These are phyloP conservation scores for Procavia capensis DNA, from an alignment of 2,113 vertebrate genomes.

Conservation along the genomic window DNA sequence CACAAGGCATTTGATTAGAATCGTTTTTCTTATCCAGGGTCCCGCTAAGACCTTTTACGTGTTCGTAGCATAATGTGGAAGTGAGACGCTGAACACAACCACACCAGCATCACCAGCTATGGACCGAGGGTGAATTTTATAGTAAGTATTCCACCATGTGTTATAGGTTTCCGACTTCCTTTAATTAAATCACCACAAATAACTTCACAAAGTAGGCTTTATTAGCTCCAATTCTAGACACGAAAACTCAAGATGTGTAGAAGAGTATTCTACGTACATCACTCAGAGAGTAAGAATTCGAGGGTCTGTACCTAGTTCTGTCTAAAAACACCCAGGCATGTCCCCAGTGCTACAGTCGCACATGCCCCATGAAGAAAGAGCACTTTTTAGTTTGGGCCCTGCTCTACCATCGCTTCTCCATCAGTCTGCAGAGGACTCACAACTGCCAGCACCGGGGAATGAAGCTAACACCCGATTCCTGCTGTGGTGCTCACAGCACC, in stretches of 20 bases:
- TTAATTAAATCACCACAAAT: not conserved
- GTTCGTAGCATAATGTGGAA: not conserved
- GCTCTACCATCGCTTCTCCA: not conserved
- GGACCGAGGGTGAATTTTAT: not conserved
- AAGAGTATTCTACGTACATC: not conserved
- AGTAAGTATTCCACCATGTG: not conserved
- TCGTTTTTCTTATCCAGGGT: not conserved
- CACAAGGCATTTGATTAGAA: not conserved
- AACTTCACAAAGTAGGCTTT: not conserved
- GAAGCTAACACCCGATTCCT: not conserved
- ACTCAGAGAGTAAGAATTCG: not conserved
- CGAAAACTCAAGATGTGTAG: not conserved
- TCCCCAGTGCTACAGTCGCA: not conserved
- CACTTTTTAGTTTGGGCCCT: too few relatives aligned
- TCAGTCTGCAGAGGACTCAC: not conserved
- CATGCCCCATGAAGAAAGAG: fast-evolving
- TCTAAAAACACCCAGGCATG: not conserved
- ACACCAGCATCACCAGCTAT: not conserved
- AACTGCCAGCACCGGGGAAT: not conserved
- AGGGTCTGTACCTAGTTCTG: not conserved
- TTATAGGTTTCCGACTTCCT: not conserved
- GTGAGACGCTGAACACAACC: not conserved
- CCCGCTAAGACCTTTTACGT: not conserved
- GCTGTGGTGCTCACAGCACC: not conserved
- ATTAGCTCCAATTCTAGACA: not conserved